A percentile compares a stretch with the other conserved stretches of the same genome.
These are phyloP conservation scores for Sanderia malayensis DNA, from an alignment of 30 jellyfish, hydroid and myxozoan species.

Conservation along the genomic window DNA sequence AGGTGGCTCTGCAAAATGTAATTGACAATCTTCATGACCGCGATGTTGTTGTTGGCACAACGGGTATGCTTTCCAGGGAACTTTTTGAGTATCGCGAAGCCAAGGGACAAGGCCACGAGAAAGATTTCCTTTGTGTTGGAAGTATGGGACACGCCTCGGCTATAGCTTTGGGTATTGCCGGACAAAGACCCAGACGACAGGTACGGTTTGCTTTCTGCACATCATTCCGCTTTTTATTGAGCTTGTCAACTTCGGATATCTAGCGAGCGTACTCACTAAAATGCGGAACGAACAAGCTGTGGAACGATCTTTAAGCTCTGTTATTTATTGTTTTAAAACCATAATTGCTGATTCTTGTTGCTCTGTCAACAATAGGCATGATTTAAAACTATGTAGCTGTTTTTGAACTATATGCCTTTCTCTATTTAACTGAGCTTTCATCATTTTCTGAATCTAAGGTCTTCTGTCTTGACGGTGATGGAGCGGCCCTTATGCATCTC, in stretches of 20 bases:
- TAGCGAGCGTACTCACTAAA: too few species aligned
- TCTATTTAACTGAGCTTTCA: not conserved
- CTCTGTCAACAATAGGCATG: too few species aligned
- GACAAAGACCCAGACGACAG: slow-evolving; percentile 90
- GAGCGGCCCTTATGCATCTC: slow-evolving; percentile 98
- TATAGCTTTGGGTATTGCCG: slow-evolving; percentile 92
- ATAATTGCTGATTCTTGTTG: too few species aligned
- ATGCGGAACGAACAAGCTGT: too few species aligned
- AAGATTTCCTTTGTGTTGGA: slow-evolving; percentile 95
- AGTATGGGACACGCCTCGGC: slow-evolving; percentile 99
- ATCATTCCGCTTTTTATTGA: too few species aligned
- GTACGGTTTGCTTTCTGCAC: too few species aligned
- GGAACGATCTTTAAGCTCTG: too few species aligned
- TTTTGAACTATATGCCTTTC: not conserved
- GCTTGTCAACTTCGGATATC: too few species aligned
- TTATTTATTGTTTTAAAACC: too few species aligned
- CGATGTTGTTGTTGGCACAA: slow-evolving; percentile 97
- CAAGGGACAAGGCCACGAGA: slow-evolving; percentile 93
- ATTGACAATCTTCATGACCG: slow-evolving; percentile 88
- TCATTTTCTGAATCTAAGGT: slow-evolving; percentile 52
- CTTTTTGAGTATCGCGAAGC: slow-evolving; percentile 86
- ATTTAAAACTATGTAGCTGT: too few species aligned
- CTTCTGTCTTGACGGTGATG: slow-evolving; percentile 98
- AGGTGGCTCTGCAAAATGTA: slow-evolving; percentile 70
- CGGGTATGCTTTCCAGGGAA: slow-evolving; percentile 98